Evolutionary conservation across 2,797 vertebrate species (phyloP), one percentile per base, ranked within the genome.

Genomic region (Ibycter americanus): DNA sequence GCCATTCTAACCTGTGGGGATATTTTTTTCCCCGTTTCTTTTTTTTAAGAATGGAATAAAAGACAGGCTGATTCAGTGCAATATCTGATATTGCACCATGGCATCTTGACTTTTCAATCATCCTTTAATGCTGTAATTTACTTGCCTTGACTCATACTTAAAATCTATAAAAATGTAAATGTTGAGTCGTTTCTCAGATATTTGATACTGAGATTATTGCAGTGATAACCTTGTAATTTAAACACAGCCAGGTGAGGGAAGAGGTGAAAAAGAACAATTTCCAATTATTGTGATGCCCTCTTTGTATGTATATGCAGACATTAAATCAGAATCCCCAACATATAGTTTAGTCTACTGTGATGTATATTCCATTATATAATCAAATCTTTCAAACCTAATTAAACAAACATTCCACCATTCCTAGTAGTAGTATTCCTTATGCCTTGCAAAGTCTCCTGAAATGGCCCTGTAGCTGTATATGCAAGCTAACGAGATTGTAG

Each of bases 141-240:
- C 27, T 94, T 93, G 49, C 49, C 51, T 95, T 85, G 52, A 76
- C 12, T 95, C 29, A 68, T 72, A 83, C 26, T 55, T 59, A 74
- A 93, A 92, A 81, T 61, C 68, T 83, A 72, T 83, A 72, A 86
- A 94, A 86, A 83, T 65, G 13, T 59, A 91, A 89, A 96, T 76
- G 9, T 71, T 65, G 12, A 58, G 4, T 4, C 13, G 89, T 92
- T 71, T 36, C 36, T 93, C 65, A 34, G 42, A 55, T 86, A 88
- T 86, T 77, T 93, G 68, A 73, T 76, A 36, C 8, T 76, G 44
- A 86, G 54, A 66, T 87, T 94, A 76, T 15, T 86, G 14, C 6
- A 86, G 26, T 42, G 42, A 72, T 77, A 87, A 77, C 12, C 17
- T 67, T 83, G 29, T 38, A 83, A 83, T 86, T 93, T 74, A 71